Evolutionary conservation across 2,113 vertebrate genomes (phyloP), one percentile per base, ranked within the genome.

Genomic region (Brachionichthys hirsutus): DNA sequence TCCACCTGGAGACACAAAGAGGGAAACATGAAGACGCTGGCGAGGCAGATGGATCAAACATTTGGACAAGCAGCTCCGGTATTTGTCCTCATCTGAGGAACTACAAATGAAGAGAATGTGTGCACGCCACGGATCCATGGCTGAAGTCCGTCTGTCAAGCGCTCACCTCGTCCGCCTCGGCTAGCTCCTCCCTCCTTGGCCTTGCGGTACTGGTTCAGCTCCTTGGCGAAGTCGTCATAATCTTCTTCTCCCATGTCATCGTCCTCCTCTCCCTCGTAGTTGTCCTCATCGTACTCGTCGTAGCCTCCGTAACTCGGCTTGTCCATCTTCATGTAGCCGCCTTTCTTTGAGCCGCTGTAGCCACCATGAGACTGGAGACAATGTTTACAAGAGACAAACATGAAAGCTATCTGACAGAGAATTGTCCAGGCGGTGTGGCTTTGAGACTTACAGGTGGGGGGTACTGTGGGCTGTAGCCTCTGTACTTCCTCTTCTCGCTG

Each of bases 391-490:
- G n/a, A n/a, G n/a, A n/a, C n/a, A n/a, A n/a, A n/a, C n/a, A n/a
- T n/a, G n/a, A n/a, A n/a, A n/a, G n/a, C n/a, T n/a, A n/a, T n/a
- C n/a, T n/a, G n/a, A n/a, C n/a, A n/a, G n/a, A n/a, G n/a, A n/a
- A n/a, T n/a, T n/a, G n/a, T n/a, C n/a, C n/a, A n/a, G n/a, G n/a
- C n/a, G n/a, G n/a, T n/a, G n/a, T n/a, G n/a, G n/a, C 7, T 48
- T 13, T 51, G 1, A 8, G 22, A 83, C 91, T 90, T 59, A 92
- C 90, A 63, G 94, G 45, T 0, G 92, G 91, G 0, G 87, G 82
- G 1, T 96, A 98, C 0, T 92, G 92, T 0, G 95, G 95, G 54
- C 95, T 96, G 88, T 96, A 98, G 14, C 97, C 95, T 62, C 96
- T 56, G 73, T 97, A 98, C 35, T 97, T 98, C 38, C 95, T 86